Conservation (phyloP, 92 coral and sea anemone species). For the Palythoa heliodiscus region DNA sequence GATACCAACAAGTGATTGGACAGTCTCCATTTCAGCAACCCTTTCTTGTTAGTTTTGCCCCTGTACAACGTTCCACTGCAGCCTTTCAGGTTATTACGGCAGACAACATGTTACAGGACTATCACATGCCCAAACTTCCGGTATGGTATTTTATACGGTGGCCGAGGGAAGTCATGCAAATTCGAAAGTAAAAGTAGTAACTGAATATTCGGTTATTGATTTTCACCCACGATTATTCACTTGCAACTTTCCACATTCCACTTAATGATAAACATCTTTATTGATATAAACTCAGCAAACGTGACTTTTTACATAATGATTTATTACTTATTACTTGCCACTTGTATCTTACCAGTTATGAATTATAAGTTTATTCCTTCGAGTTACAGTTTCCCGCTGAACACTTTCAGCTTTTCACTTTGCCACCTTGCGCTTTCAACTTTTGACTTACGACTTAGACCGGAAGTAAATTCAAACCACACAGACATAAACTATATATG, state of each 20-base stretch:
- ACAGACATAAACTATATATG: too few species aligned
- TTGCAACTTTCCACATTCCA: neutral
- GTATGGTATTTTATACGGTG: constrained; percentile 3
- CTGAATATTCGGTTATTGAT: neutral
- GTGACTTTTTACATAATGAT: too few species aligned
- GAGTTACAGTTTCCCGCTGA: constrained; percentile 1
- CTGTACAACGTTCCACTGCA: constrained; percentile 9
- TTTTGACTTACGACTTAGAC: constrained; percentile 22
- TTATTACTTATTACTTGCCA: neutral
- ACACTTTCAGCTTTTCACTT: neutral
- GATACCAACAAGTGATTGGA: constrained; percentile 16
- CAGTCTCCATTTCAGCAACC: constrained; percentile 33
- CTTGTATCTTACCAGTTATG: neutral
- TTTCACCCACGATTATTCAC: neutral
- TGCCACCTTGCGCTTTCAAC: constrained; percentile 16
- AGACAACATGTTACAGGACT: neutral
- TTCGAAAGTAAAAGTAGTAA: neutral
- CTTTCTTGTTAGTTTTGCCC: constrained; percentile 8
- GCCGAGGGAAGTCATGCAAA: constrained; percentile 2
- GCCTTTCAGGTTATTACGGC: constrained; percentile 18
- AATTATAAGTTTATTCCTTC: neutral
- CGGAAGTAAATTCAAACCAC: constrained; percentile 10
- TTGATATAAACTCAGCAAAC: too few species aligned
- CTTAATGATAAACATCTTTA: too few species aligned
- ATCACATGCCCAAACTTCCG: constrained; percentile 35